These are phyloP conservation scores for Drosophila histrio DNA, from an alignment of 2,888 invertebrate genomes.

Conservation along the genomic window DNA sequence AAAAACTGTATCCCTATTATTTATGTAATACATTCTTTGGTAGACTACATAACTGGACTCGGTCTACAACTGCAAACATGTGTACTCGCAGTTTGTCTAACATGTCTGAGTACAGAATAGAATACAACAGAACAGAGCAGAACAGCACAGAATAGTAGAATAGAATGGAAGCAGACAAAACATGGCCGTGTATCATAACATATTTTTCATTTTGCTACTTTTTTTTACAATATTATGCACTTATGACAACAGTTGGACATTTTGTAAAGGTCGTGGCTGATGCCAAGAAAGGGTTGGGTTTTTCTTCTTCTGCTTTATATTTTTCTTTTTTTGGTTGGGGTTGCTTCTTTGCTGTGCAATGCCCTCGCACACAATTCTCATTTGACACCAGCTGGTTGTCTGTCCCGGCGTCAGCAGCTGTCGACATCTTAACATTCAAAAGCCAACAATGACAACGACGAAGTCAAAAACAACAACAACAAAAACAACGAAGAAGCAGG, in stretches of 20 bases:
- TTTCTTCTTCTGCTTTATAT: not conserved
- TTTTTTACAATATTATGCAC: conserved; percentile 67
- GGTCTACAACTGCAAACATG: conserved; percentile 35
- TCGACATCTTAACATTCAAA: conserved; percentile 78
- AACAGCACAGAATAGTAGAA: not conserved
- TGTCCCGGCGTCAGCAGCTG: conserved; percentile 65
- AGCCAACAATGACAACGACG: conserved; percentile 73
- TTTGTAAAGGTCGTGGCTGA: conserved; percentile 43
- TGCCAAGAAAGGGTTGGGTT: conserved; percentile 32
- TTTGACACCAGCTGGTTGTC: conserved; percentile 65
- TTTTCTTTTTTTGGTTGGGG: not conserved
- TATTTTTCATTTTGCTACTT: conserved; percentile 18
- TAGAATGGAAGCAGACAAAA: conserved; percentile 33
- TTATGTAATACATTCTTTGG: conserved; percentile 2
- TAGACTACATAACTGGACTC: conserved; percentile 6
- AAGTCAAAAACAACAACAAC: conserved; percentile 26
- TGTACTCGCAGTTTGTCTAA: conserved; percentile 43
- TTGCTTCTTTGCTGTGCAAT: conserved; percentile 49
- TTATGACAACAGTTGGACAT: conserved; percentile 49
- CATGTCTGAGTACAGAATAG: conserved; percentile 26
- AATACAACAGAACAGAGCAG: not conserved
- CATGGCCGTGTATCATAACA: conserved; percentile 50
- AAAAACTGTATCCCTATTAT: not conserved
- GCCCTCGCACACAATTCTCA: conserved; percentile 58
- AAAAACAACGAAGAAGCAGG: not conserved